These are phyloP conservation scores for Xyrichtys novacula DNA, from an alignment of 2,797 vertebrate genomes.

Conservation along the genomic window DNA sequence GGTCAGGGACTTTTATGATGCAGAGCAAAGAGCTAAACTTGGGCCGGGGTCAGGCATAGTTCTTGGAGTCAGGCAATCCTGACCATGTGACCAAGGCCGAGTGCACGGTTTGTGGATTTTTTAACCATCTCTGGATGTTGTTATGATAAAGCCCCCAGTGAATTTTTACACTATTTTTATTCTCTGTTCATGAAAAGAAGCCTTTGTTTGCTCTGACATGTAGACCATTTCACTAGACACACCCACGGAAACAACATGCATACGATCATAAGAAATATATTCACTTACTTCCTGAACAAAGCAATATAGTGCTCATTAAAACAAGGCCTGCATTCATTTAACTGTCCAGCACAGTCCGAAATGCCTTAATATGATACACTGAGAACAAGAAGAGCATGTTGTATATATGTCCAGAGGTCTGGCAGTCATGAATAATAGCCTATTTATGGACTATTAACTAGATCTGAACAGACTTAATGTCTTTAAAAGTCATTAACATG, in stretches of 20 bases:
- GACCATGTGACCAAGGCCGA: constrained; percentile 9
- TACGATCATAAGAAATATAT: constrained; percentile 15
- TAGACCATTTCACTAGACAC: constrained; percentile 3
- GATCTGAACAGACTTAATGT: constrained; percentile 57
- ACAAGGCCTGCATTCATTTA: constrained; percentile 36
- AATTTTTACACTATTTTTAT: background rate
- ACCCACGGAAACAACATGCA: constrained; percentile 9
- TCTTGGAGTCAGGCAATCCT: constrained; percentile 66
- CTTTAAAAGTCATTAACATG: constrained; percentile 61
- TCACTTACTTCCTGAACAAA: constrained; percentile 22
- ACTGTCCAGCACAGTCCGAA: constrained; percentile 29
- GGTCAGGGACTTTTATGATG: constrained; percentile 73
- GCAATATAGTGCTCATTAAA: constrained; percentile 44
- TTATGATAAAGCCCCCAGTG: too few species aligned
- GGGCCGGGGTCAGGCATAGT: constrained; percentile 53
- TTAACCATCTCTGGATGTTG: too few species aligned
- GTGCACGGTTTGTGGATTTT: too few species aligned
- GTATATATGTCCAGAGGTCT: constrained; percentile 32
- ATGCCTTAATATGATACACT: constrained; percentile 22
- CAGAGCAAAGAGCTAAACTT: constrained; percentile 55
- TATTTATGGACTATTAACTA: constrained; percentile 64
- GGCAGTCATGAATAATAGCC: constrained; percentile 50
- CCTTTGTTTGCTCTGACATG: constrained; percentile 5
- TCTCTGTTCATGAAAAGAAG: background rate
- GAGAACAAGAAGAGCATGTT: constrained; percentile 24